Conservation (phyloP, 2,797 vertebrate genomes). For the Sebastes nivosus region DNA sequence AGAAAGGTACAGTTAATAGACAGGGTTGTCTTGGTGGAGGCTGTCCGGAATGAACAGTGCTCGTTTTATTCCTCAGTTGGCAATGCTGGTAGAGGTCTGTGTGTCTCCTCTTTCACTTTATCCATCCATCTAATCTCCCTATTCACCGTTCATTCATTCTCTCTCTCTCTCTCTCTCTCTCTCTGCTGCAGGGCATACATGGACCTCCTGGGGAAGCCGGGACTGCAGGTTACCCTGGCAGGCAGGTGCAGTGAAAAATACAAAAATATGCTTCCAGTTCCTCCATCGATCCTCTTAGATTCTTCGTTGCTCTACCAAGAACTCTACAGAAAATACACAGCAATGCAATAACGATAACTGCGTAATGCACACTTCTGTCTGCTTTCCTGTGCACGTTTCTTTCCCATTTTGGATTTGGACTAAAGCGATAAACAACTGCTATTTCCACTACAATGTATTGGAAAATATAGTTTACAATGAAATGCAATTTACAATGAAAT, state of each 20-base stretch:
- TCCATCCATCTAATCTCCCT: slow-evolving; percentile 71
- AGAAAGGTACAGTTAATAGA: slow-evolving; percentile 55
- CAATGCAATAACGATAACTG: neutral
- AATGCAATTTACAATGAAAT: neutral
- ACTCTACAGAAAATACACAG: slow-evolving; percentile 19
- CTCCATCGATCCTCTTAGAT: slow-evolving; percentile 32
- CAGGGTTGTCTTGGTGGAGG: slow-evolving; percentile 17
- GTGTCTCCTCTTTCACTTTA: slow-evolving; percentile 78
- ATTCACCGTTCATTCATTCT: slow-evolving; percentile 66
- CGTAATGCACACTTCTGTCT: neutral
- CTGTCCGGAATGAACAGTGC: slow-evolving; percentile 73
- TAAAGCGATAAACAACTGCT: neutral
- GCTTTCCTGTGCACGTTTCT: neutral
- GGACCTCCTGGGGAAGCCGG: slow-evolving; percentile 88
- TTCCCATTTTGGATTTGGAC: neutral
- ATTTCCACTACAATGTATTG: neutral
- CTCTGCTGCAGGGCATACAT: slow-evolving; percentile 86
- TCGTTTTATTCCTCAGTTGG: slow-evolving; percentile 76
- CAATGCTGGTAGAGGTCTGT: slow-evolving; percentile 44
- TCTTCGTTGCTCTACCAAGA: slow-evolving; percentile 34
- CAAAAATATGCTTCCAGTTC: slow-evolving; percentile 65
- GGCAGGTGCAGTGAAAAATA: slow-evolving; percentile 98
- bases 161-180: slow-evolving; percentile 49
- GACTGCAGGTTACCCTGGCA: slow-evolving; percentile 97
- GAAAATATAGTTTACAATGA: neutral